Percentiles rank a stretch among this genome's conserved stretches.
Evolutionary conservation across 2,113 vertebrate genomes (phyloP).

Genomic region (Crotalus helleri): DNA sequence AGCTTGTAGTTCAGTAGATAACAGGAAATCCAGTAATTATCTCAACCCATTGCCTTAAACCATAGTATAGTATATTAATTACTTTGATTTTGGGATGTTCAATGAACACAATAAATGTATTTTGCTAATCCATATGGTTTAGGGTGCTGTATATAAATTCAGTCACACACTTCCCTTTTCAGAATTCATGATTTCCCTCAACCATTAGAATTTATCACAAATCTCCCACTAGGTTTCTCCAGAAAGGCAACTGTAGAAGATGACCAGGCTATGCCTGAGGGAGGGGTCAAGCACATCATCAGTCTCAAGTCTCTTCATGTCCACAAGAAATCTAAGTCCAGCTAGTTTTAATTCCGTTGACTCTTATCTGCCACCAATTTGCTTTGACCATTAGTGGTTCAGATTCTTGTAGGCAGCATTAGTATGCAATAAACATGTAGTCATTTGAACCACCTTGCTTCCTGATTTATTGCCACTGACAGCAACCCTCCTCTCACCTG

Average conservation of each 20-base stretch:
- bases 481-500: conserved; percentile 77
- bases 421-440: background rate
- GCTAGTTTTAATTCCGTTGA: background rate
- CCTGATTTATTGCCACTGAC: background rate
- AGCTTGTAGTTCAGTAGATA: background rate
- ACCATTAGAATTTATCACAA: too few relatives aligned
- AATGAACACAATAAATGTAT: background rate
- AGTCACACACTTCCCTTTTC: background rate
- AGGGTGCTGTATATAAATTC: background rate
- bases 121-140: background rate
- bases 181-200: background rate
- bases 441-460: background rate
- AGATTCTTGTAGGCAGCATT: background rate
- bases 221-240: background rate
- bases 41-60: background rate
- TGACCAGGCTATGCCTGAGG: background rate
- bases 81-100: background rate
- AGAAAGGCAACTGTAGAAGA: rapidly evolving
- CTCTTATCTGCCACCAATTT: background rate
- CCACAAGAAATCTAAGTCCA: background rate
- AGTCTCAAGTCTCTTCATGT: background rate
- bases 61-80: background rate
- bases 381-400: background rate
- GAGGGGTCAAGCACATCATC: background rate
- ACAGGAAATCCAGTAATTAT: background rate